Conservation (phyloP, 1,140 invertebrate species). For the Apis dorsata region DNA sequence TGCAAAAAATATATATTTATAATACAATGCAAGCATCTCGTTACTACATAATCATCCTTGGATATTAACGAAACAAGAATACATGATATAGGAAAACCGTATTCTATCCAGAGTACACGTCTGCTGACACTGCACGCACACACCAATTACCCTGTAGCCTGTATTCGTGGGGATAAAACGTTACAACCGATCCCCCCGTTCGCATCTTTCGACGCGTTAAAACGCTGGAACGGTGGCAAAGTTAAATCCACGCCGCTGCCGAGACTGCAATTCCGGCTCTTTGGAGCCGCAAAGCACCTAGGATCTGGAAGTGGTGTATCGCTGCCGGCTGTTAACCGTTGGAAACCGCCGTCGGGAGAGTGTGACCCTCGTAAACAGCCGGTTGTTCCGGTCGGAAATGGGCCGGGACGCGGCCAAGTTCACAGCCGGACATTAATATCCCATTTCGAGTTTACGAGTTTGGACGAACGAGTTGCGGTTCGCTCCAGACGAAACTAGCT, state of each 20-base stretch:
- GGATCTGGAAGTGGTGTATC: conserved; percentile 32
- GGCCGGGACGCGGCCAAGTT: conserved; percentile 46
- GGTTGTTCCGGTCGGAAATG: conserved; percentile 56
- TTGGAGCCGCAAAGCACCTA: conserved; percentile 45
- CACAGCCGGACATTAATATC: conserved; percentile 73
- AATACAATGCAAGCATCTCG: too few relatives aligned
- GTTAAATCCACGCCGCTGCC: neutral
- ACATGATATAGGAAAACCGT: too few relatives aligned
- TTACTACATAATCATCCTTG: too few relatives aligned
- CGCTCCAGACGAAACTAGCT: conserved; percentile 25
- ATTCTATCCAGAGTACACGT: too few relatives aligned
- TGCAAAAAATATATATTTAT: too few relatives aligned
- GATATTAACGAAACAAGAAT: too few relatives aligned
- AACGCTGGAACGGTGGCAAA: too few relatives aligned
- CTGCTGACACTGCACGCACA: too few relatives aligned
- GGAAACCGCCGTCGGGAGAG: conserved; percentile 36
- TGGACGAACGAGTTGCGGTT: conserved; percentile 44
- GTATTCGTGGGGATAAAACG: too few relatives aligned
- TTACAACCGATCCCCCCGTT: too few relatives aligned
- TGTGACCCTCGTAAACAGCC: conserved; percentile 57
- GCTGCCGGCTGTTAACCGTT: conserved; percentile 33
- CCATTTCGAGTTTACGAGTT: conserved; percentile 75
- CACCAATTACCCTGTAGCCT: too few relatives aligned
- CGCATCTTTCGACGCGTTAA: too few relatives aligned
- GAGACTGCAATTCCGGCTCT: conserved; percentile 45